A percentile compares a stretch with the other conserved stretches of the same genome.
Evolutionary conservation across 2,888 invertebrate species (phyloP).

Genomic region (Cantharis rustica): DNA sequence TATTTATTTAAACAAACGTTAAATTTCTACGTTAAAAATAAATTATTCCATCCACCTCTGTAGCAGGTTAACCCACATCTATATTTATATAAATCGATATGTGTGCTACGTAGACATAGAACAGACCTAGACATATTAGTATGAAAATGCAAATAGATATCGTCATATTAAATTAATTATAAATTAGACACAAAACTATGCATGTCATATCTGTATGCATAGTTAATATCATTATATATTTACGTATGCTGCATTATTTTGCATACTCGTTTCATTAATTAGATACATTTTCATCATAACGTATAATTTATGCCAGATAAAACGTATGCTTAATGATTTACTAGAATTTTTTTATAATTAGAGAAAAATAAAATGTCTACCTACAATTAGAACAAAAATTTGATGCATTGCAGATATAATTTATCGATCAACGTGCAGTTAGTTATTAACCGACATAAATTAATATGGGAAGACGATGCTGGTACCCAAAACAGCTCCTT

Average conservation of each 20-base stretch:
- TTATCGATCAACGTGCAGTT: neutral
- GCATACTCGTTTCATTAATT: constrained; percentile 17
- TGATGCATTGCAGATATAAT: neutral
- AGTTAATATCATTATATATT: constrained; percentile 8
- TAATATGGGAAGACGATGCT: neutral
- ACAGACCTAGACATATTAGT: constrained; percentile 22
- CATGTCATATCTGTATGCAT: constrained; percentile 13
- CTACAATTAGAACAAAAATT: neutral
- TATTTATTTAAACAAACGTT: neutral
- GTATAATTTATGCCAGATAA: neutral
- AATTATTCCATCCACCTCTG: neutral
- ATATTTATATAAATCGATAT: constrained; percentile 23
- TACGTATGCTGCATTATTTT: constrained; percentile 8
- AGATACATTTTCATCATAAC: neutral
- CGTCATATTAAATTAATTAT: constrained; percentile 18
- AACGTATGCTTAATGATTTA: neutral
- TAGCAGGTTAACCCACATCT: constrained; percentile 2
- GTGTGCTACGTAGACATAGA: constrained; percentile 16
- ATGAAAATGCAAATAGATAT: constrained; percentile 21
- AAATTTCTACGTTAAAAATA: neutral
- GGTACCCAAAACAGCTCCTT: neutral
- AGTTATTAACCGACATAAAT: neutral
- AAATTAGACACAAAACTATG: constrained; percentile 19
- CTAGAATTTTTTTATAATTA: neutral
- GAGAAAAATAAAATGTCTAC: neutral